Conservation (phyloP, 2,888 invertebrate species). For the Aphrophora alni region DNA sequence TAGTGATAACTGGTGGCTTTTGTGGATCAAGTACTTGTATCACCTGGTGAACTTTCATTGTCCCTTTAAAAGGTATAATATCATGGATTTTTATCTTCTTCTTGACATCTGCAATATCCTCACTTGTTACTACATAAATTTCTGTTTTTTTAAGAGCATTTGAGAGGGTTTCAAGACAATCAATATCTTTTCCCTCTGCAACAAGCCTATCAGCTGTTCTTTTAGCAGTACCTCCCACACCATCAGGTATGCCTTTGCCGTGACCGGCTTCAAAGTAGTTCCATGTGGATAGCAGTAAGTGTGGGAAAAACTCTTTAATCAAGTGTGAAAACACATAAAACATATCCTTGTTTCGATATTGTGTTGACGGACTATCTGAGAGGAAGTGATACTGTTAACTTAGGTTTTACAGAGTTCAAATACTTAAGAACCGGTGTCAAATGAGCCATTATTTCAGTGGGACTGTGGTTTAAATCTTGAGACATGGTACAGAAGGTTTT, state of each 20-base stretch:
- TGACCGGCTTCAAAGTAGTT: not conserved
- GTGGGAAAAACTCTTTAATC: slow-evolving; percentile 2
- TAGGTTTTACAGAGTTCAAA: not conserved
- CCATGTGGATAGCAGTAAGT: not conserved
- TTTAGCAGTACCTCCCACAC: not conserved
- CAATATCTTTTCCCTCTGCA: slow-evolving; percentile 4
- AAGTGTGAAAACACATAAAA: slow-evolving; percentile 11
- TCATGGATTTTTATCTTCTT: not conserved
- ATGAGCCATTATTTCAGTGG: not conserved
- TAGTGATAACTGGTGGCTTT: not conserved
- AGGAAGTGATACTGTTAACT: slow-evolving; percentile 5
- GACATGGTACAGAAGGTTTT: slow-evolving; percentile 14
- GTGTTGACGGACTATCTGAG: not conserved
- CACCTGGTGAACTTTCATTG: slow-evolving; percentile 4
- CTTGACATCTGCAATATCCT: slow-evolving; percentile 6
- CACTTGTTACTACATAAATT: not conserved
- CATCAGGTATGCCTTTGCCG: slow-evolving; percentile 9
- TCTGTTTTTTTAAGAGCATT: slow-evolving; percentile 6
- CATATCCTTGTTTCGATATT: not conserved
- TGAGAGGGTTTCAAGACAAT: slow-evolving; percentile 5
- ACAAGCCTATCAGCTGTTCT: slow-evolving; percentile 6
- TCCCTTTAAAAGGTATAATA: not conserved
- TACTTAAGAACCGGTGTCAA: slow-evolving; percentile 14
- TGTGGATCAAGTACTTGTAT: slow-evolving; percentile 3
- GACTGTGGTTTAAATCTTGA: slow-evolving; percentile 4